A percentile compares a stretch with the other conserved stretches of the same genome.
Evolutionary conservation across 37 sponge, comb jelly and placozoan genomes (phyloP).

Genomic region (Cladorhizidae sp.): DNA sequence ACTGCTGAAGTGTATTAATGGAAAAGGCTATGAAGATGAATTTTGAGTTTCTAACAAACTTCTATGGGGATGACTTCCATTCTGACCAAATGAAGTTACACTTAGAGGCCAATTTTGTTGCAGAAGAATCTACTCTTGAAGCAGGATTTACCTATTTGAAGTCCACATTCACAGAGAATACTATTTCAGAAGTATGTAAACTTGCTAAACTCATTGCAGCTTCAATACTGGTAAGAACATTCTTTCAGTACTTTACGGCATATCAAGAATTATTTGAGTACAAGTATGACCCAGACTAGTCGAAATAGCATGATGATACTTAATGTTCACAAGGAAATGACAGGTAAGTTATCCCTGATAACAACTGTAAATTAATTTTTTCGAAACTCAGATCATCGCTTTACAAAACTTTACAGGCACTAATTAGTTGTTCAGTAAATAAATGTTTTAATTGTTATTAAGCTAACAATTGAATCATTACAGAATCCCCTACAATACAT

Average conservation of each 20-base stretch:
- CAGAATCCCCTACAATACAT: too few relatives aligned
- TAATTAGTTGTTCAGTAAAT: too few relatives aligned
- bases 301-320: conserved; percentile 56
- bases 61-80: conserved; percentile 21
- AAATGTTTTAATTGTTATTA: too few relatives aligned
- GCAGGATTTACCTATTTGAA: not conserved
- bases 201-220: conserved; percentile 38
- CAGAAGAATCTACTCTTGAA: not conserved
- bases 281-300: conserved; percentile 51
- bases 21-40: not conserved
- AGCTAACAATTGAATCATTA: too few relatives aligned
- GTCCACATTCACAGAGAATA: too few relatives aligned
- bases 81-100: not conserved
- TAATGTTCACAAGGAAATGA: conserved; percentile 37
- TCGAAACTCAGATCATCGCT: conserved; percentile 7
- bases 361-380: conserved; percentile 26
- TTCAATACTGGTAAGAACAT: conserved; percentile 21
- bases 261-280: conserved; percentile 49
- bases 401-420: too few relatives aligned
- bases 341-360: conserved; percentile 7
- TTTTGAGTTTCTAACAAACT: conserved; percentile 5
- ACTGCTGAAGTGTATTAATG: conserved; percentile 8
- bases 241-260: conserved; percentile 55
- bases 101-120: not conserved
- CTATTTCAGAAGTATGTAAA: not conserved